Conservation (phyloP, 2,113 vertebrate species). For the Coreoperca whiteheadi region DNA sequence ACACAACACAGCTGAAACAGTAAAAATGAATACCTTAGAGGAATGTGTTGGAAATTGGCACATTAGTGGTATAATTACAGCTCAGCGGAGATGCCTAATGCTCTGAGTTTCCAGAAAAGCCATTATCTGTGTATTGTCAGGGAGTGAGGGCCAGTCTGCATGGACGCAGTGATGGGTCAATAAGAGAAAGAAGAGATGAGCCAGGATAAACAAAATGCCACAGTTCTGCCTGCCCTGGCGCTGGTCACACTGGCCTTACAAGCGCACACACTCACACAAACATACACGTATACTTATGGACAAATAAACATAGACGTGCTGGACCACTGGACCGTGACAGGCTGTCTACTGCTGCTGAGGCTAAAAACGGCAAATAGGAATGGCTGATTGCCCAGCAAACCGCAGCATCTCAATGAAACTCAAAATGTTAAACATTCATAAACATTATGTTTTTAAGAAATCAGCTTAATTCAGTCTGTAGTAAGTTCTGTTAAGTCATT, state of each 20-base stretch:
- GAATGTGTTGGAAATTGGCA: conserved; percentile 47
- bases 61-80: conserved; percentile 64
- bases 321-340: conserved; percentile 61
- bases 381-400: conserved; percentile 41
- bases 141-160: conserved; percentile 36
- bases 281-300: conserved; percentile 35
- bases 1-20: conserved; percentile 31
- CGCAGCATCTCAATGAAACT: conserved; percentile 9
- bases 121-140: conserved; percentile 58
- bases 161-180: conserved; percentile 56
- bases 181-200: conserved; percentile 49
- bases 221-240: conserved; percentile 20
- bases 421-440: background rate
- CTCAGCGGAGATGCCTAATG: conserved; percentile 50
- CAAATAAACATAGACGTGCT: conserved; percentile 60
- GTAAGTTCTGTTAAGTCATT: background rate
- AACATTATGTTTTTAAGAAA: background rate
- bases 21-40: conserved; percentile 45
- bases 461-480: background rate
- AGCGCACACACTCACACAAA: conserved; percentile 11
- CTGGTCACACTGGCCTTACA: conserved; percentile 24
- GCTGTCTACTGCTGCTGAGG: conserved; percentile 40
- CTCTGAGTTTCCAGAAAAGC: conserved; percentile 62
- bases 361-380: conserved; percentile 62
- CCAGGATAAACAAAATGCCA: conserved; percentile 54